phyloP scores from a whole-genome alignment of 2,797 vertebrate genomes.

The Oryzias dopingdopingensis region DNA sequence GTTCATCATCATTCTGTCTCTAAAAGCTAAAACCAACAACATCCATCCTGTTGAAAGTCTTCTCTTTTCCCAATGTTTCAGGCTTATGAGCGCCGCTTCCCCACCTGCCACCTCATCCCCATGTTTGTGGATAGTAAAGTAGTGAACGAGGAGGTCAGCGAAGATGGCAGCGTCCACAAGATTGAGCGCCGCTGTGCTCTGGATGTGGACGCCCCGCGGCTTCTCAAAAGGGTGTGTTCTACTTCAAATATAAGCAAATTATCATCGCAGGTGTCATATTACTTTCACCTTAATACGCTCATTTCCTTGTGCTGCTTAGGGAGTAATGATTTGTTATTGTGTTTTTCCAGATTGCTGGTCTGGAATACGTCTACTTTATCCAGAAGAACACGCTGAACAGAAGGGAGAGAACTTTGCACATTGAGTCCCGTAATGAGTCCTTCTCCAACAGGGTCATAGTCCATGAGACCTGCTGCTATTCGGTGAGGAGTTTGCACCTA shows the following conservation, averaged over 20 bases:
- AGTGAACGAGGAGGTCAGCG: conserved; percentile 83
- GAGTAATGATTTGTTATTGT: neutral
- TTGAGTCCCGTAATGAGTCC: conserved; percentile 96
- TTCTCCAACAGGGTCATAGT: conserved; percentile 95
- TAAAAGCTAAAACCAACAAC: conserved; percentile 11
- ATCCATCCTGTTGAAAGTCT: neutral
- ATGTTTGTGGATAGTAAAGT: conserved; percentile 97
- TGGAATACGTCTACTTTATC: conserved; percentile 95
- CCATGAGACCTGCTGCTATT: conserved; percentile 93
- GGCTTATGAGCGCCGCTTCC: conserved; percentile 96
- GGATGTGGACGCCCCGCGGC: conserved; percentile 93
- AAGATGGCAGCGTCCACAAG: conserved; percentile 80
- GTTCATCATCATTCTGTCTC: no score
- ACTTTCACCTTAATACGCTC: neutral
- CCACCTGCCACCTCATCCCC: conserved; percentile 94
- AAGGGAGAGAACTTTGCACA: conserved; percentile 91
- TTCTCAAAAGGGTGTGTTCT: conserved; percentile 87
- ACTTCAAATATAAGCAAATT: neutral
- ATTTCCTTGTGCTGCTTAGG: neutral
- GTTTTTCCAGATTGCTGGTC: conserved; percentile 87
- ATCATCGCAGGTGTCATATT: neutral
- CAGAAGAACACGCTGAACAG: conserved; percentile 94
- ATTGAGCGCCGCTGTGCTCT: conserved; percentile 93
- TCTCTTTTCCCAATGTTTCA: conserved; percentile 44
- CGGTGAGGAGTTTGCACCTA: conserved; percentile 76